Conservation (phyloP, 2,888 invertebrate genomes). For the Cataglyphis livida region DNA sequence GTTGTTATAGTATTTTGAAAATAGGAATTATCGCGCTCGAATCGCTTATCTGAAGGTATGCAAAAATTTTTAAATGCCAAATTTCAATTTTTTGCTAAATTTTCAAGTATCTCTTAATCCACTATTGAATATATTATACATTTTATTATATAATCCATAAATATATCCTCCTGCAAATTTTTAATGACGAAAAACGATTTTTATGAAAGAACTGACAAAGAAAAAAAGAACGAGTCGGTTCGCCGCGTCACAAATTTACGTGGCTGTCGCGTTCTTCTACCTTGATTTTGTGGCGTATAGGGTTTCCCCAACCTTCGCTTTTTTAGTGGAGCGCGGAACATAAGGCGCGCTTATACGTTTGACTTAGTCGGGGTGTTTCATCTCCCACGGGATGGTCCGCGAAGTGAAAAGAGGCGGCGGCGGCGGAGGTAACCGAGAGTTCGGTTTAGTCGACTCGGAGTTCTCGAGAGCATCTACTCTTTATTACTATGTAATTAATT, state of each 20-base stretch:
- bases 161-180: neutral
- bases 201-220: conserved; percentile 51
- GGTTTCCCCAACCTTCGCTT: conserved; percentile 63
- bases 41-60: too few species aligned
- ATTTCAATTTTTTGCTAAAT: neutral
- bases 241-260: conserved; percentile 74
- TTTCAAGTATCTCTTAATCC: neutral
- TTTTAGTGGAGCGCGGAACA: conserved; percentile 71
- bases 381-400: conserved; percentile 53
- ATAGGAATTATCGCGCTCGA: too few species aligned
- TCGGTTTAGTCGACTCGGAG: conserved; percentile 63
- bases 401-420: conserved; percentile 50
- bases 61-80: neutral
- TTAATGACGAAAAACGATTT: neutral
- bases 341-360: conserved; percentile 71
- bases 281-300: conserved; percentile 56
- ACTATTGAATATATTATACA: neutral
- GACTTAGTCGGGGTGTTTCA: conserved; percentile 55
- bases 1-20: too few species aligned
- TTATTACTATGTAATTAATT: conserved; percentile 73
- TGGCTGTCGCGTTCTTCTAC: conserved; percentile 59
- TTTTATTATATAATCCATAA: neutral
- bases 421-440: conserved; percentile 61
- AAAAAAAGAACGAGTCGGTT: conserved; percentile 58
- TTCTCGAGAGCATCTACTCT: conserved; percentile 65